Conservation (phyloP, 2,888 invertebrate genomes). For the Meghimatium bilineatum region DNA sequence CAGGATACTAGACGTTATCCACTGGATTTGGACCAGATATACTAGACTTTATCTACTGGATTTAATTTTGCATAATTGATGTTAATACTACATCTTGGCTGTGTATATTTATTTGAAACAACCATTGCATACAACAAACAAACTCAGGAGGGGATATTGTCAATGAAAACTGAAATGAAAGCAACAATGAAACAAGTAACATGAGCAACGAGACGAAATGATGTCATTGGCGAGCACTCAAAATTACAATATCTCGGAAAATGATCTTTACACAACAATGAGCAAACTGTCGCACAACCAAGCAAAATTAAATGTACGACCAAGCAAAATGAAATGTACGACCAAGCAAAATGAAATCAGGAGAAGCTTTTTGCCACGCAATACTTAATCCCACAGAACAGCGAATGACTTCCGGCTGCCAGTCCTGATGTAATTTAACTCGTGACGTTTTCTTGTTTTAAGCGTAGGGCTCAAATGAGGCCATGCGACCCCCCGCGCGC, state of each 20-base stretch:
- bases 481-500: constrained; percentile 42
- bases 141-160: no score
- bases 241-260: no score
- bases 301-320: neutral
- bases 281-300: neutral
- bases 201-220: neutral
- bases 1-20: no score
- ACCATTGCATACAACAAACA: no score
- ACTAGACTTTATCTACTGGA: no score
- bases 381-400: constrained; percentile 39
- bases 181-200: neutral
- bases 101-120: no score
- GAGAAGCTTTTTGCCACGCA: constrained; percentile 45
- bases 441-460: constrained; percentile 47
- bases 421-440: constrained; percentile 46
- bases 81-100: no score
- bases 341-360: constrained; percentile 39
- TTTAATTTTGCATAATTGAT: no score
- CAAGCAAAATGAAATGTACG: neutral
- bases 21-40: no score
- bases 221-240: neutral
- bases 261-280: neutral
- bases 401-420: constrained; percentile 43
- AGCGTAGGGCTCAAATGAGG: constrained; percentile 46
- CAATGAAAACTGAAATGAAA: no score